Base-by-base conservation (phyloP, 1,140 invertebrate species). In the Drosophila punjabiensis region DNA sequence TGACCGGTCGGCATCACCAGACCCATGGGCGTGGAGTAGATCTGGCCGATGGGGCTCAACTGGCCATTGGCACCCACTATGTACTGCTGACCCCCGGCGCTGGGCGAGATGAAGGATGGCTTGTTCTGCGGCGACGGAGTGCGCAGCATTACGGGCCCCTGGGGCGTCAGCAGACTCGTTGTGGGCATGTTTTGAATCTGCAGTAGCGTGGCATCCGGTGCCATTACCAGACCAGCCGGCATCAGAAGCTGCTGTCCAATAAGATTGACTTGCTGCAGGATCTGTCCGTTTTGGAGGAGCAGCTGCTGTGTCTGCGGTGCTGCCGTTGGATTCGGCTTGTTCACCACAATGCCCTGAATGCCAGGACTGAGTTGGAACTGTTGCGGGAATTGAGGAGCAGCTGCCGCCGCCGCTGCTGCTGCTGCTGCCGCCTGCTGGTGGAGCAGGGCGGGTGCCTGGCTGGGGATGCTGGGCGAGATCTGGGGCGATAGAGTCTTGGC, bases 211-310 rank as follows among this genome's bases (percentile, higher is more conserved):
- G 96, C 96, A 80, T 96, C 95, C 32, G 96, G 95, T 5, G 96
- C 95, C 52, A 97, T 95, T 95, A 97, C 95, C 73, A 97, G 94
- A 3, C 96, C 96, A 2, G 97, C 96, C 5, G 97, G 97, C 52
- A 97, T 95, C 53, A 97, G 96, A 81, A 97, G 96, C 83, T 97
- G 97, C 82, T 97, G 97, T 5, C 96, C 95, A 82, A 97, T 96
- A 30, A 97, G 94, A 94, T 97, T 97, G 16, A 97, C 96, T 2
- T 97, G 97, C 89, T 97, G 97, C 30, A 95, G 62, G 14, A 93
- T 91, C 59, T 93, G 91, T 0, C 93, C 93, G 28, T 93, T 93
- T 61, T 93, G 93, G 1, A 96, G 93, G 33, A 97, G 93, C 93
- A 97, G 97, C 32, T 97, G 96, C 28, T 96, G 94, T 30, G 96